Base-by-base conservation (phyloP, 2,113 vertebrate species). In the Sterna hirundo region DNA sequence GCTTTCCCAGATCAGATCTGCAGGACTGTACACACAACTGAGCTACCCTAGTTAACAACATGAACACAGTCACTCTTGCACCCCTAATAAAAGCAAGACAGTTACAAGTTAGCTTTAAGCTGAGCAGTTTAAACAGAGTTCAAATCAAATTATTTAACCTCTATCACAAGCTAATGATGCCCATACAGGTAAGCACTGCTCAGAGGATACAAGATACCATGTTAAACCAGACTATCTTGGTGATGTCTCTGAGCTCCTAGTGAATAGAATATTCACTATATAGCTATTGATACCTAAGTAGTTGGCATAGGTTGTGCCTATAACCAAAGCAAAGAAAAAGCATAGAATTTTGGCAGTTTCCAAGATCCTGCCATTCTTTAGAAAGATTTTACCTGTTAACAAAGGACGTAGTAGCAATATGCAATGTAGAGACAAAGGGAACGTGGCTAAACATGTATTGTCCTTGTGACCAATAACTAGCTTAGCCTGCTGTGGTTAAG, bases 31-130 rank as follows among this genome's bases (percentile, higher is more conserved):
- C 62, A 13, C 17, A 17, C 26, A 65, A 36, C n/a, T 0, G 1
- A 82, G 25, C 22, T 30, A 54, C 4, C 6, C 13, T 5, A 2
- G 58, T 22, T n/a, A 71, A 27, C 10, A 55, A 57, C 14, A 19
- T 7, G 36, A 86, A 22, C 57, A 65, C 13, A 36, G 5, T 44
- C 18, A 20, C n/a, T 54, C n/a, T 23, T 23, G 46, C 7, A 38
- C 0, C 3, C 36, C 18, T 16, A 9, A 4, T 22, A 5, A 49
- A 80, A 72, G 47, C 1, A n/a, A 47, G 20, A 8, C 29, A 44
- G 3, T 27, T 65, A 38, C 9, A 8, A 27, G 2, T 7, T 49
- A 51, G 9, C 26, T 79, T 29, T 54, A 70, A 36, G 13, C 5
- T n/a, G 27, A 51, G 11, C 11, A 9, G 4, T 40, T 69, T 36